A percentile compares a stretch with the other conserved stretches of the same genome.
phyloP scores from a whole-genome alignment of 2,797 vertebrate genomes.

The Neoniphon sammara region DNA sequence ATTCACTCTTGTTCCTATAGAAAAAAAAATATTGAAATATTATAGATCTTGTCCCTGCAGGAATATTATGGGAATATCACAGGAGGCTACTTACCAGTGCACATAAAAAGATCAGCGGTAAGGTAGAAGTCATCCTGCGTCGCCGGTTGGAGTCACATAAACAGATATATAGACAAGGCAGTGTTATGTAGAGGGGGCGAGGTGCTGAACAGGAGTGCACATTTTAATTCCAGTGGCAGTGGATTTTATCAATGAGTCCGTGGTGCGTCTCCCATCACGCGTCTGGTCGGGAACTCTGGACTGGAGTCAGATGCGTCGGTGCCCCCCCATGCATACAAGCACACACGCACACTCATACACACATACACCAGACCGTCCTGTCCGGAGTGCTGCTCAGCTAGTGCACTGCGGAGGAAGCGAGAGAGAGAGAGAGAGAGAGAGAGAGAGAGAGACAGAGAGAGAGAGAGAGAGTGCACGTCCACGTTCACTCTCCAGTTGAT shows the following conservation, averaged over 20 bases:
- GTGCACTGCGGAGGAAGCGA: slow-evolving; percentile 82
- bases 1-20: background rate
- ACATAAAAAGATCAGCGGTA: slow-evolving; percentile 72
- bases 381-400: slow-evolving; percentile 76
- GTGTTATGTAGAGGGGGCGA: slow-evolving; percentile 66
- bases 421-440: slow-evolving; percentile 31
- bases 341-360: slow-evolving; percentile 16
- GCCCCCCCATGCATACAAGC: slow-evolving; percentile 19
- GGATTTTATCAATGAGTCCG: slow-evolving; percentile 66
- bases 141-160: slow-evolving; percentile 58
- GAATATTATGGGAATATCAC: background rate
- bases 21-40: background rate
- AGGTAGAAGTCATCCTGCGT: slow-evolving; percentile 78
- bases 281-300: slow-evolving; percentile 60
- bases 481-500: slow-evolving; percentile 65
- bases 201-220: slow-evolving; percentile 66
- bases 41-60: background rate
- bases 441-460: slow-evolving; percentile 22
- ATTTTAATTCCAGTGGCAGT: slow-evolving; percentile 72
- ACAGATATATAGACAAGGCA: slow-evolving; percentile 54
- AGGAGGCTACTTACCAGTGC: slow-evolving; percentile 77
- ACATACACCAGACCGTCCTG: slow-evolving; percentile 64
- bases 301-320: slow-evolving; percentile 54
- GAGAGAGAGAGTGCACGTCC: slow-evolving; percentile 54
- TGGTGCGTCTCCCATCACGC: slow-evolving; percentile 52